phyloP scores from a whole-genome alignment of 2,888 invertebrate species.

The Zele albiditarsus region DNA sequence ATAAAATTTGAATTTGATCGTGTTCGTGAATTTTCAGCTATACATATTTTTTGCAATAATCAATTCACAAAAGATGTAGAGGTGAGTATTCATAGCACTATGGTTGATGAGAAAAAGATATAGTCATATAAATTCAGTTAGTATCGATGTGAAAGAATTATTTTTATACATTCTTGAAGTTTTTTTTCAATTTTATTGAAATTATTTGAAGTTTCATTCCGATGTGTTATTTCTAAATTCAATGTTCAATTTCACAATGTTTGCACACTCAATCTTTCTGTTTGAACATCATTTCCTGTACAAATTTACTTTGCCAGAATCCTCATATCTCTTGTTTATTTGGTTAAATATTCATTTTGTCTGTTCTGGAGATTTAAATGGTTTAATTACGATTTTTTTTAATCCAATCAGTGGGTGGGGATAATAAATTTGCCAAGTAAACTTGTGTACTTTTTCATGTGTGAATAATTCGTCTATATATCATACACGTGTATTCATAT shows the following conservation, averaged over 20 bases:
- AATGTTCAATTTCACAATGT: background rate
- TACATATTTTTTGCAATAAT: constrained; percentile 89
- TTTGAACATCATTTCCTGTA: background rate
- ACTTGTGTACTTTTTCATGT: too few species aligned
- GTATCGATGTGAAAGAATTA: too few species aligned
- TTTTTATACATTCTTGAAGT: too few species aligned
- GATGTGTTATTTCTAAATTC: background rate
- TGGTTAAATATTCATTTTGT: background rate
- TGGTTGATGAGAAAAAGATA: background rate
- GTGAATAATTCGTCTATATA: too few species aligned
- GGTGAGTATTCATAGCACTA: constrained; percentile 73
- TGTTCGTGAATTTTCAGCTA: constrained; percentile 88
- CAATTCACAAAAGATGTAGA: constrained; percentile 88
- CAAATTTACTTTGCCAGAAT: background rate
- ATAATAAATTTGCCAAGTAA: too few species aligned
- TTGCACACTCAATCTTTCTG: background rate
- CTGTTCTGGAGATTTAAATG: too few species aligned
- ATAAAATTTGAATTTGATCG: constrained; percentile 89
- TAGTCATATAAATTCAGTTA: too few species aligned
- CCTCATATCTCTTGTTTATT: background rate
- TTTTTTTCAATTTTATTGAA: too few species aligned
- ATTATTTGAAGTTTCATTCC: too few species aligned
- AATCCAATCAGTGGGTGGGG: too few species aligned
- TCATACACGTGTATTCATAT: too few species aligned
- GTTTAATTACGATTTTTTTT: too few species aligned